Evolutionary conservation across 2,888 invertebrate genomes (phyloP).

Genomic region (Chrysolina oricalcia): DNA sequence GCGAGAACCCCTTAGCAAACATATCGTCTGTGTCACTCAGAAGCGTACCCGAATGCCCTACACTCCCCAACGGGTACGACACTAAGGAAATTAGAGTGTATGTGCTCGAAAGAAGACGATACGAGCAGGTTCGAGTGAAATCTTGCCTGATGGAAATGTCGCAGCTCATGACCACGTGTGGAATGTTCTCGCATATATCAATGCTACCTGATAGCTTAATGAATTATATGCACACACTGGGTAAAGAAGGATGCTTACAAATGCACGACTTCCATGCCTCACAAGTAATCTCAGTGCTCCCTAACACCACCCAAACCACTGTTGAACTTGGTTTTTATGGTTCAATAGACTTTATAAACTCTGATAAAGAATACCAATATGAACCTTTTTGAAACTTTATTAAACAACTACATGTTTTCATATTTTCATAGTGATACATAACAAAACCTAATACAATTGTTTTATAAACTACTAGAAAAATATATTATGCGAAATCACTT

Average conservation of each 20-base stretch:
- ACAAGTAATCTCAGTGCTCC: not conserved
- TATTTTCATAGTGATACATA: too few species aligned
- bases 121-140: not conserved
- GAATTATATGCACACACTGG: not conserved
- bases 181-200: not conserved
- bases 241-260: not conserved
- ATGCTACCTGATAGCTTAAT: not conserved
- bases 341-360: too few species aligned
- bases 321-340: too few species aligned
- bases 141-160: not conserved
- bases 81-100: not conserved
- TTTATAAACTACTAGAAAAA: too few species aligned
- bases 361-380: too few species aligned
- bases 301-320: not conserved
- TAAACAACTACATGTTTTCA: too few species aligned
- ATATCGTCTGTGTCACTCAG: not conserved
- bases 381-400: too few species aligned
- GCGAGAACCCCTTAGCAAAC: not conserved
- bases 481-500: too few species aligned
- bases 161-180: not conserved
- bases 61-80: not conserved
- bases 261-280: not conserved
- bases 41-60: not conserved
- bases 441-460: too few species aligned
- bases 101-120: not conserved